Conservation (phyloP, 2,888 invertebrate genomes). For the Tenthredo notha region DNA sequence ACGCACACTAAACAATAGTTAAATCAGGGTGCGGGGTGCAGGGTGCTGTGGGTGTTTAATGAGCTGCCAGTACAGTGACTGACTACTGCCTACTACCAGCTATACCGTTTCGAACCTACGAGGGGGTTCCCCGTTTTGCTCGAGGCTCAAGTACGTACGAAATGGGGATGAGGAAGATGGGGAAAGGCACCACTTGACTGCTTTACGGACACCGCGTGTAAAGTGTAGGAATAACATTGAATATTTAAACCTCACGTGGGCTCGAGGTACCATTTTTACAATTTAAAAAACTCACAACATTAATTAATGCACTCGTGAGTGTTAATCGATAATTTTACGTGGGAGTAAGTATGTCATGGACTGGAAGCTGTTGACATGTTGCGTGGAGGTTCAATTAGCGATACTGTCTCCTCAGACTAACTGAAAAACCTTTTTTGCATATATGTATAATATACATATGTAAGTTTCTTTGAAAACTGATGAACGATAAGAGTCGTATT, state of each 20-base stretch:
- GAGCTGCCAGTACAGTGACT: conserved; percentile 71
- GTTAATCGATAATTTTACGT: conserved; percentile 33
- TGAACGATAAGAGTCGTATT: background rate
- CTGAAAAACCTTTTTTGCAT: background rate
- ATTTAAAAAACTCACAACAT: background rate
- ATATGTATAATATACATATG: background rate
- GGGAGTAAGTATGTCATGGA: background rate
- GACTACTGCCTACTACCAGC: conserved; percentile 50
- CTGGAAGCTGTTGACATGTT: background rate
- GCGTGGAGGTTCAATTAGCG: background rate
- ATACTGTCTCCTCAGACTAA: background rate
- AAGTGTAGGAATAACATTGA: conserved; percentile 71
- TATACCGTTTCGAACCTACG: conserved; percentile 24
- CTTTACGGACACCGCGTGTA: conserved; percentile 67
- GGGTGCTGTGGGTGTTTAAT: conserved; percentile 77
- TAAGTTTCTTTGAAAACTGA: background rate
- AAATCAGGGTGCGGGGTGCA: conserved; percentile 74
- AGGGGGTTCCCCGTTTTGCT: conserved; percentile 48
- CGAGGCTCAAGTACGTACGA: conserved; percentile 48
- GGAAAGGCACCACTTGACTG: conserved; percentile 71
- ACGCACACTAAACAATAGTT: conserved; percentile 73
- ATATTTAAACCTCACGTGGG: conserved; percentile 52
- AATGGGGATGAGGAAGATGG: conserved; percentile 56
- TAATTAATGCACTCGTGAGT: background rate
- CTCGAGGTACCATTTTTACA: conserved; percentile 14